These are phyloP conservation scores for Percina caprodes DNA, from an alignment of 2,113 vertebrate genomes.

Conservation along the genomic window DNA sequence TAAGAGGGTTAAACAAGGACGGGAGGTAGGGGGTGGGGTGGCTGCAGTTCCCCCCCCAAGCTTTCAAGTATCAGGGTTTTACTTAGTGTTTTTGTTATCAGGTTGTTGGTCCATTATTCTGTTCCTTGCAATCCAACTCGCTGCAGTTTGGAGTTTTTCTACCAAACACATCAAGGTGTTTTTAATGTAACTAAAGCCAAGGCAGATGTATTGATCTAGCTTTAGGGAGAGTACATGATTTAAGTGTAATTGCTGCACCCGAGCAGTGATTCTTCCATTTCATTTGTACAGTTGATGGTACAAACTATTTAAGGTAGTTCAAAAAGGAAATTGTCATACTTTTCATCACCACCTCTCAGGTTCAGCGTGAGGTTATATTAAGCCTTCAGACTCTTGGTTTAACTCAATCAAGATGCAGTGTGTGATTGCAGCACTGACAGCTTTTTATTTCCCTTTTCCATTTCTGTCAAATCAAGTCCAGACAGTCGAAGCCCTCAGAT, in stretches of 20 bases:
- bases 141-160: not conserved
- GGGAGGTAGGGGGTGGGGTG: too few relatives aligned
- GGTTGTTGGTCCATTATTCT: not conserved
- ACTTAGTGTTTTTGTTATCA: too few relatives aligned
- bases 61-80: too few relatives aligned
- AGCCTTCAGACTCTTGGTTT: not conserved
- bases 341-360: conserved; percentile 22
- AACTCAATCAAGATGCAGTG: conserved; percentile 16
- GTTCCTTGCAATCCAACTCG: not conserved
- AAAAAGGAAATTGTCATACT: conserved; percentile 21
- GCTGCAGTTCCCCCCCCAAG: too few relatives aligned
- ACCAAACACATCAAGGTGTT: not conserved
- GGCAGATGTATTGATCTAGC: too few relatives aligned
- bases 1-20: not conserved
- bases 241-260: not conserved
- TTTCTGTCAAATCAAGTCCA: conserved; percentile 8
- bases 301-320: conserved; percentile 23
- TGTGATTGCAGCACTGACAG: not conserved
- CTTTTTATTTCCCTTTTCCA: conserved; percentile 17
- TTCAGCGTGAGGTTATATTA: not conserved
- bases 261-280: not conserved
- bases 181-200: not conserved
- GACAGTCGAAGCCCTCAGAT: not conserved
- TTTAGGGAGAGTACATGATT: not conserved
- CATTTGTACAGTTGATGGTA: not conserved